Conservation (phyloP, 2,888 invertebrate species). For the Melieria crassipennis region DNA sequence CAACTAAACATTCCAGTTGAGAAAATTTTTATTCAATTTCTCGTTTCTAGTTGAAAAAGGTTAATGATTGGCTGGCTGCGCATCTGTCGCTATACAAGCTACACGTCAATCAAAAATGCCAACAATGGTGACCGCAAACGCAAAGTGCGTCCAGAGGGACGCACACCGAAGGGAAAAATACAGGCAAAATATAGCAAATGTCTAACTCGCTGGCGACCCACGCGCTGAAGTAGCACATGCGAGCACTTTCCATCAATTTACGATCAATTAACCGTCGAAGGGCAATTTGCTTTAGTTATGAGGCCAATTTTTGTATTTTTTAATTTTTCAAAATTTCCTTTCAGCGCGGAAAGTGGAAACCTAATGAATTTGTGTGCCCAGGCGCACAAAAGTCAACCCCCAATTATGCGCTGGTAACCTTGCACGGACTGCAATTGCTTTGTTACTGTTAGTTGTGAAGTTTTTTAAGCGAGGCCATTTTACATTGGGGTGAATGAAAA, state of each 20-base stretch:
- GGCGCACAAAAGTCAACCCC: slow-evolving; percentile 14
- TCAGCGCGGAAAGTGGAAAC: background rate
- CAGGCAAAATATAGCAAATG: background rate
- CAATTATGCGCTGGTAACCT: slow-evolving; percentile 17
- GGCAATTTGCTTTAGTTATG: slow-evolving; percentile 10
- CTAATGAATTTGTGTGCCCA: slow-evolving; percentile 14
- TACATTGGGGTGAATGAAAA: no score
- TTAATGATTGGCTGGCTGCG: background rate
- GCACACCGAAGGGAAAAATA: background rate
- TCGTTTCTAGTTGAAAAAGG: background rate
- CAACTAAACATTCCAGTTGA: background rate
- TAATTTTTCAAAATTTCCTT: slow-evolving; percentile 23
- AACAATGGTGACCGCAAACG: slow-evolving; percentile 26
- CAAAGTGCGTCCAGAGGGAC: background rate
- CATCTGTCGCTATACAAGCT: slow-evolving; percentile 31
- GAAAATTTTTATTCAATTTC: background rate
- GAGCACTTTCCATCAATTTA: slow-evolving; percentile 14
- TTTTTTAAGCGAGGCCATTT: no score
- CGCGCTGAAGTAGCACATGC: background rate
- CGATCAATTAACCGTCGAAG: slow-evolving; percentile 16
- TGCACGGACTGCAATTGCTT: background rate
- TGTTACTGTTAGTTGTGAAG: background rate
- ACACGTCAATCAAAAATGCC: slow-evolving; percentile 27
- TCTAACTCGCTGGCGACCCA: slow-evolving; percentile 1
- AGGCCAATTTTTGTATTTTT: slow-evolving; percentile 24